A percentile compares a stretch with the other conserved stretches of the same genome.
These are phyloP conservation scores for Ochotona curzoniae DNA, from an alignment of 2,113 vertebrate species.

Conservation along the genomic window DNA sequence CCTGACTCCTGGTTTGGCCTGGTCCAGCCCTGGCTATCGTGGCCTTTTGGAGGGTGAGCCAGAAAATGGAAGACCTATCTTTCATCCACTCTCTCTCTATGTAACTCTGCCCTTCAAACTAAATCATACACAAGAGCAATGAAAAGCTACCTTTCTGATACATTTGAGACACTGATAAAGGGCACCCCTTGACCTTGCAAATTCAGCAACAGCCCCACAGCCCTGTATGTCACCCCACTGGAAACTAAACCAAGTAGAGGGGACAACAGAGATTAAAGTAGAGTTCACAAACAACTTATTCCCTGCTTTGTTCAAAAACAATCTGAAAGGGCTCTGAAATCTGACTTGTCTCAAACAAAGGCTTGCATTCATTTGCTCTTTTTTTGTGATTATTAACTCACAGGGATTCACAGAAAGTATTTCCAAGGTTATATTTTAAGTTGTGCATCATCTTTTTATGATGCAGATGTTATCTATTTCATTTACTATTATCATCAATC, in stretches of 20 bases:
- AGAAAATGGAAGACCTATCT: no score
- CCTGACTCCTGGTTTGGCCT: no score
- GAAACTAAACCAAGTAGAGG: neutral
- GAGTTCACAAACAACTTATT: conserved; percentile 1
- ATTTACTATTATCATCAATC: neutral
- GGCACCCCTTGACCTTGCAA: neutral
- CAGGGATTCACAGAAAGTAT: neutral
- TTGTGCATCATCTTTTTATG: conserved; percentile 5
- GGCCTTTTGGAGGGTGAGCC: no score
- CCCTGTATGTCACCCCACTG: neutral
- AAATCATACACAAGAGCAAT: neutral
- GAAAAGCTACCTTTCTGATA: neutral
- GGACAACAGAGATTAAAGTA: neutral
- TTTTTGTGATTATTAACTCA: neutral
- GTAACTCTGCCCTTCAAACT: no score
- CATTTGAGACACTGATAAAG: neutral
- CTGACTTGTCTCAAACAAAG: conserved; percentile 52
- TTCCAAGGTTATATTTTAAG: neutral
- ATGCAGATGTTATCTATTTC: neutral
- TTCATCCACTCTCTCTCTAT: no score
- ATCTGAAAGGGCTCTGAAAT: neutral
- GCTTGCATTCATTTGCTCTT: neutral
- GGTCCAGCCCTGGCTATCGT: no score
- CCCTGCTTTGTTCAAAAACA: conserved; percentile 36
- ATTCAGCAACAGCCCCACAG: neutral